Percentiles rank a stretch among this genome's conserved stretches.
phyloP scores from a whole-genome alignment of 2,888 invertebrate genomes.

The Dolichopus griseipennis region DNA sequence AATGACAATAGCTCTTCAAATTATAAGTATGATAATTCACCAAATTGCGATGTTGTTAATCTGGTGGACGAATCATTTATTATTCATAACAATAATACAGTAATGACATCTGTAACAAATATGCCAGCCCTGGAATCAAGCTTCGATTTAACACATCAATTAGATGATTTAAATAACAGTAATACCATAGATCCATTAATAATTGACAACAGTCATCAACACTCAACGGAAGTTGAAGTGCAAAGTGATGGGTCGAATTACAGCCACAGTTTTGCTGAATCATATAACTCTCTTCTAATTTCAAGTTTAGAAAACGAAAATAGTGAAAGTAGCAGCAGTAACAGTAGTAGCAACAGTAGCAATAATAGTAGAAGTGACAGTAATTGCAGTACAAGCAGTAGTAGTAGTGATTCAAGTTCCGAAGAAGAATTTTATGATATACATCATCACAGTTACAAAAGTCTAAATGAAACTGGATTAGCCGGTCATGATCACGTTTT shows the following conservation, averaged over 20 bases:
- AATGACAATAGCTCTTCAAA: neutral
- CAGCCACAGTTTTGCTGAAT: constrained; percentile 36
- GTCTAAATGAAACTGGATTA: constrained; percentile 23
- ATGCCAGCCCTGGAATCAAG: constrained; percentile 7
- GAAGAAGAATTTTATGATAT: constrained; percentile 7
- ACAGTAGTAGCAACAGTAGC: constrained; percentile 15
- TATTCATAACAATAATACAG: neutral
- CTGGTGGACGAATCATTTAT: neutral
- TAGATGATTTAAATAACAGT: neutral
- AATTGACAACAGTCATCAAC: neutral
- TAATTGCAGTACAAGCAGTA: constrained; percentile 13
- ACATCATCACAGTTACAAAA: constrained; percentile 22
- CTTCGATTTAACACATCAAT: constrained; percentile 6
- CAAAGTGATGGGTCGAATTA: constrained; percentile 11
- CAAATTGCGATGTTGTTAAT: constrained; percentile 5
- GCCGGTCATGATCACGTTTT: constrained; percentile 25
- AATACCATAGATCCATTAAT: constrained; percentile 11
- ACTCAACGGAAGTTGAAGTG: constrained; percentile 9
- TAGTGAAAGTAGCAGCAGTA: constrained; percentile 15
- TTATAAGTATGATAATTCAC: neutral
- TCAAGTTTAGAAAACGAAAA: constrained; percentile 23
- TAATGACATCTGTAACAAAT: neutral
- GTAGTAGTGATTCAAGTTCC: constrained; percentile 15
- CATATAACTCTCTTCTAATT: constrained; percentile 37
- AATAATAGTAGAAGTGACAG: constrained; percentile 16